phyloP scores from a whole-genome alignment of 1,140 invertebrate species.

The Leptinotarsa texana region DNA sequence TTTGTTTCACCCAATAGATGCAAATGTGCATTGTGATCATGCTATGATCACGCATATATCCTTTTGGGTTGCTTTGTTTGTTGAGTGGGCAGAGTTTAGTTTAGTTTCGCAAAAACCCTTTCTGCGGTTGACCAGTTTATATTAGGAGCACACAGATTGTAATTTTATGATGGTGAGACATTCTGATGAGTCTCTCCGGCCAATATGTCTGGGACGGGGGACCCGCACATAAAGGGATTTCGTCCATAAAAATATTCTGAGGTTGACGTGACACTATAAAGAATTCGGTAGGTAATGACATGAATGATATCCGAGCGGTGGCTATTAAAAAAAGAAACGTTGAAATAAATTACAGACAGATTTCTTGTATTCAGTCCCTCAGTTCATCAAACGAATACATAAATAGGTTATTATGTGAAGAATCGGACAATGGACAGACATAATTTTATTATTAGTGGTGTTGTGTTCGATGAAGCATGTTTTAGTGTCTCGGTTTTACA shows the following conservation, averaged over 20 bases:
- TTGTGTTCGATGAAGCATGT: background rate
- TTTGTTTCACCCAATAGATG: too few relatives aligned
- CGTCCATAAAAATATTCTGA: slow-evolving; percentile 26
- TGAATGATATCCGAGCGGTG: slow-evolving; percentile 15
- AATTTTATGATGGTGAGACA: slow-evolving; percentile 13
- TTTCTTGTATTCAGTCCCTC: slow-evolving; percentile 9
- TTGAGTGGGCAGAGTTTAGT: too few relatives aligned
- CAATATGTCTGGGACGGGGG: slow-evolving; percentile 20
- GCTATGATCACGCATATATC: too few relatives aligned
- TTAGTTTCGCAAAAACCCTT: background rate
- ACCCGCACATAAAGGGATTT: slow-evolving; percentile 29
- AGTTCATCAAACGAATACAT: slow-evolving; percentile 15
- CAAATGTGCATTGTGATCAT: too few relatives aligned
- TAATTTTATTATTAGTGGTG: background rate
- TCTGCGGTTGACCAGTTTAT: background rate
- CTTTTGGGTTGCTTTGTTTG: too few relatives aligned
- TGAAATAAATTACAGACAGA: slow-evolving; percentile 18
- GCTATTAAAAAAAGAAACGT: slow-evolving; percentile 5
- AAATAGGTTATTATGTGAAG: slow-evolving; percentile 15
- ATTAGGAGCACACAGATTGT: background rate
- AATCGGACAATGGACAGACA: background rate
- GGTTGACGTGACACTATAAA: slow-evolving; percentile 11
- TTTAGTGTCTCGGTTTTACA: background rate
- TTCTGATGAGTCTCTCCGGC: slow-evolving; percentile 1
- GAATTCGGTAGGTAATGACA: slow-evolving; percentile 18